Evolutionary conservation across 1,140 invertebrate species (phyloP).

Genomic region (Tenebrio molitor): DNA sequence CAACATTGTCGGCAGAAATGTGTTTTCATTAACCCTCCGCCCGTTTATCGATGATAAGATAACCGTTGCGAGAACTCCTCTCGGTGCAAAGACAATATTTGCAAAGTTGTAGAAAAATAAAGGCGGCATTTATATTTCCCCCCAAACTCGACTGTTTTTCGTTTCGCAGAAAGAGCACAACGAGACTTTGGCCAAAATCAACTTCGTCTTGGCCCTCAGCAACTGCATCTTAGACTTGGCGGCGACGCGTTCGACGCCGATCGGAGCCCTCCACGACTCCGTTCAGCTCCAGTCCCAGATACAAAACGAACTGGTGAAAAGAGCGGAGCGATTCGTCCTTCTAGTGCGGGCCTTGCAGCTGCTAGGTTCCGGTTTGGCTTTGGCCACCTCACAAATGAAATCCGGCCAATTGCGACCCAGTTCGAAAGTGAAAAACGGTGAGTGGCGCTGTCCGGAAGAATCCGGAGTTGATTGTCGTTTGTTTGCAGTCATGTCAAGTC

Average conservation of each 20-base stretch:
- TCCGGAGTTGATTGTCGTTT: no score
- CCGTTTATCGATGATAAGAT: no score
- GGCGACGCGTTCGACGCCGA: constrained; percentile 79
- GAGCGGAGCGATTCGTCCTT: constrained; percentile 92
- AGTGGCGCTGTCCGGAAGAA: no score
- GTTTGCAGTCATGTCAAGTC: constrained; percentile 82
- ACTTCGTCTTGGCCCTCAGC: constrained; percentile 91
- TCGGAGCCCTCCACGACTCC: constrained; percentile 71
- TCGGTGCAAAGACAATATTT: no score
- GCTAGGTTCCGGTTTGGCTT: constrained; percentile 90
- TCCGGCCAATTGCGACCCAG: constrained; percentile 89
- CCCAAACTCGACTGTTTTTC: constrained; percentile 1
- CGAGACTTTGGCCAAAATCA: constrained; percentile 92
- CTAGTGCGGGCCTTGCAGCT: constrained; percentile 91
- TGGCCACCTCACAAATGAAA: constrained; percentile 91
- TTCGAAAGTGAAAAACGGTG: constrained; percentile 89
- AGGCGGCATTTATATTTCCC: not conserved
- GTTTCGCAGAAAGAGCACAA: constrained; percentile 87
- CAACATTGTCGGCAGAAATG: no score
- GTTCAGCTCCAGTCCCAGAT: constrained; percentile 66
- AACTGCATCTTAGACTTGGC: constrained; percentile 93
- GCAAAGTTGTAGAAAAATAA: not conserved
- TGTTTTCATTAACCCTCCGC: no score
- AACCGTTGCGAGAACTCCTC: no score
- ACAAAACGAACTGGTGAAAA: constrained; percentile 64